Evolutionary conservation across 2,113 vertebrate species (phyloP), one percentile per base, ranked within the genome.

Genomic region (Micronisus gabar): DNA sequence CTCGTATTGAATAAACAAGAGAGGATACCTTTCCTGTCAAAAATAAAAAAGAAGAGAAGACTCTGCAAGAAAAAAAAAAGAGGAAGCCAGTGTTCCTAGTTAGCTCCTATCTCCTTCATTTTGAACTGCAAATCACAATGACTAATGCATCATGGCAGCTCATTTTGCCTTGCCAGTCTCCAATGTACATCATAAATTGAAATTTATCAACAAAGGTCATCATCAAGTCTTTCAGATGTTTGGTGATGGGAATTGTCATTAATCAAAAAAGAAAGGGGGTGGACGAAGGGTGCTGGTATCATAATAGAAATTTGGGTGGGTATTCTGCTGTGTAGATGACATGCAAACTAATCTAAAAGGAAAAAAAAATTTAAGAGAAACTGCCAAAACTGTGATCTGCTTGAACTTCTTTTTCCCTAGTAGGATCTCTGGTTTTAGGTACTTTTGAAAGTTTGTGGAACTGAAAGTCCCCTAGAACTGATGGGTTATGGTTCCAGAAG

Each of bases 141-240:
- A 81, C 65, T 93, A 50, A 82, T n/a, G 43, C 40, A 53, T 87
- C 50, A 13, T 18, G 48, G 56, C 70, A 93, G 73, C 34, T 91
- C 62, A 56, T 95, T 90, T 96, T 96, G 61, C 52, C 43, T 93
- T 90, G 48, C 34, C 43, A 27, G n/a, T 82, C 78, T 82, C 40
- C 48, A 43, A 21, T 78, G 27, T 30, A 34, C 1, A 2, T 47
- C 52, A 23, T 75, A 88, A 83, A 76, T 45, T 38, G 25, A 91
- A 95, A 81, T 94, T 90, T 82, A 85, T 91, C 66, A 72, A 20
- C 36, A 82, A 75, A 96, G 52, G 66, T 88, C 11, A 66, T 95
- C 74, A 65, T 93, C 25, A 79, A 75, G 40, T 62, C 66, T 93
- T 89, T 84, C 0, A 0, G 13, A 36, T 72, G 3, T 65, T 96